Base-by-base conservation (phyloP, 2,797 vertebrate species). In the Sebastes nivosus region DNA sequence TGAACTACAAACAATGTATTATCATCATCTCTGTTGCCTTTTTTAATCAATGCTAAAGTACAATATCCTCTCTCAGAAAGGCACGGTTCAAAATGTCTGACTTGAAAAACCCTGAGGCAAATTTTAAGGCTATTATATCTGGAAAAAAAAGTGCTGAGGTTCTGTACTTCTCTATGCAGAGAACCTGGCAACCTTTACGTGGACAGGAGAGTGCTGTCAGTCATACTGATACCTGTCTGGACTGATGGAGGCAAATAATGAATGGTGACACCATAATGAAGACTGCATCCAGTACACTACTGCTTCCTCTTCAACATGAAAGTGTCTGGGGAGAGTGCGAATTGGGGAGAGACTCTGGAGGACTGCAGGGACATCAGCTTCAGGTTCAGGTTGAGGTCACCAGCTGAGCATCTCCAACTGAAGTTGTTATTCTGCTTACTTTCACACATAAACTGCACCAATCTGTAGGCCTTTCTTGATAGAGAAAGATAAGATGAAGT, bases 221-320 rank as follows among this genome's bases (percentile, higher is more conserved):
- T 86, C 65, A 77, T 54, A 13, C 10, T 18, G 6, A 38, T 66
- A 22, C 38, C 59, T 66, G 46, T 79, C 29, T 71, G 38, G 32
- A 69, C 6, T 67, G 71, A 85, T 66, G 42, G 67, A 67, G 36
- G 22, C 67, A 67, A 74, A 86, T 77, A 68, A 83, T 77, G n/a
- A 78, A 71, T 34, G 66, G 34, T 38, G 83, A 81, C 54, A 50
- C 77, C 36, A 38, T n/a, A 66, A 42, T 8, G n/a, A 2, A 2
- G 30, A 25, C 52, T 46, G 30, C 64, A 79, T 75, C 72, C 55
- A 58, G 36, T 12, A 46, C 14, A 5, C 38, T 12, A 20, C n/a
- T 5, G 24, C 38, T 46, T 55, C 6, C 8, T 60, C 59, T 36
- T 52, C 65, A 30, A 46, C 34, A 67, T 75, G 55, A 89, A 78